A percentile compares a stretch with the other conserved stretches of the same genome.
phyloP scores from a whole-genome alignment of 2,888 invertebrate genomes.

The Trypoxylon attenuatum region DNA sequence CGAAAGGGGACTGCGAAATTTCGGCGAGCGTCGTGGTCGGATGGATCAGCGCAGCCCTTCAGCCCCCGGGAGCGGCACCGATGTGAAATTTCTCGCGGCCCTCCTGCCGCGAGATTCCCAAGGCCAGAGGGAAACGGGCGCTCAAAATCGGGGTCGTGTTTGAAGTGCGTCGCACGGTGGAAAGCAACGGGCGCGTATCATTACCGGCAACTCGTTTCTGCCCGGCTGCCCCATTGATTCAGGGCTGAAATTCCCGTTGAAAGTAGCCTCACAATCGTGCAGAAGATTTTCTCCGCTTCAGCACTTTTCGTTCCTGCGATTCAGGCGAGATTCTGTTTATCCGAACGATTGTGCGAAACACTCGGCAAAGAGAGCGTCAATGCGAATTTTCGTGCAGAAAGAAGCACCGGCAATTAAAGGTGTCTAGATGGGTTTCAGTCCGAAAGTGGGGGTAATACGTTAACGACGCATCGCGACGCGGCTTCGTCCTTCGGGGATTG shows the following conservation, averaged over 20 bases:
- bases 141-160: slow-evolving; percentile 27
- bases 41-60: slow-evolving; percentile 56
- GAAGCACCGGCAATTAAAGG: too few relatives aligned
- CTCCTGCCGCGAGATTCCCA: slow-evolving; percentile 15
- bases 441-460: too few relatives aligned
- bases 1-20: slow-evolving; percentile 43
- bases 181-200: slow-evolving; percentile 33
- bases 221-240: slow-evolving; percentile 16
- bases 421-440: too few relatives aligned
- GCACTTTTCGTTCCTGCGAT: too few relatives aligned
- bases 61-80: slow-evolving; percentile 15
- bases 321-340: too few relatives aligned
- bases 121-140: slow-evolving; percentile 10
- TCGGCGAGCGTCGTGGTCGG: slow-evolving; percentile 52
- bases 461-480: not conserved
- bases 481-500: too few relatives aligned
- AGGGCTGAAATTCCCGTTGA: slow-evolving; percentile 8
- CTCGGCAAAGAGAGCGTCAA: too few relatives aligned
- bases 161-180: slow-evolving; percentile 33
- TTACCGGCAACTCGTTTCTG: slow-evolving; percentile 42
- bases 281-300: too few relatives aligned
- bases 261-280: too few relatives aligned
- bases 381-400: too few relatives aligned
- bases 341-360: too few relatives aligned
- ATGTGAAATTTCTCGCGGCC: slow-evolving; percentile 35